A percentile compares a stretch with the other conserved stretches of the same genome.
Conservation (phyloP, 1,140 invertebrate genomes). For the Micrasema longulum region DNA sequence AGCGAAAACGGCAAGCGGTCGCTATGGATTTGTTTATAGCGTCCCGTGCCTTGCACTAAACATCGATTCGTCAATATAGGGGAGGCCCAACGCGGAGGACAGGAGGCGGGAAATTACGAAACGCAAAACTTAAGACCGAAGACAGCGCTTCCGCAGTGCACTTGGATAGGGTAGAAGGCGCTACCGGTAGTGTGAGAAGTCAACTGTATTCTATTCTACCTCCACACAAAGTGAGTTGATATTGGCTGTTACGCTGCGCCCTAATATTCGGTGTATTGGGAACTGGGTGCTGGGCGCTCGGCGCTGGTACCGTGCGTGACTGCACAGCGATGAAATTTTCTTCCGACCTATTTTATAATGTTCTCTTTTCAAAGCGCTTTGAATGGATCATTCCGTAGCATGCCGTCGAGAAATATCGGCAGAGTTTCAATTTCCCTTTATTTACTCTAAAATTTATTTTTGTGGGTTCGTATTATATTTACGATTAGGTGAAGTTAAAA, state of each 20-base stretch:
- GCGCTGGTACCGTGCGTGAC: constrained; percentile 39
- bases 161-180: background rate
- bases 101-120: constrained; percentile 49
- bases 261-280: no score
- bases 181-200: no score
- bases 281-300: no score
- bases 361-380: constrained; percentile 5
- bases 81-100: background rate
- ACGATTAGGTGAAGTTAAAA: background rate
- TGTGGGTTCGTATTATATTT: background rate
- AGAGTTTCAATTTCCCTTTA: background rate
- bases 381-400: constrained; percentile 19
- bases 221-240: constrained; percentile 13
- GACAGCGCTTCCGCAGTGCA: background rate
- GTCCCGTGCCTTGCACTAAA: constrained; percentile 52
- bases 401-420: constrained; percentile 17
- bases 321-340: constrained; percentile 15
- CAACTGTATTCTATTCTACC: background rate
- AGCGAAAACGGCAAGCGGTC: constrained; percentile 36
- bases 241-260: constrained; percentile 21
- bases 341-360: constrained; percentile 39
- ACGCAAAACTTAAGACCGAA: background rate
- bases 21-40: constrained; percentile 42
- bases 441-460: constrained; percentile 9
- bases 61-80: constrained; percentile 49